phyloP scores from a whole-genome alignment of 2,113 vertebrate genomes.

The Ophthalmolycus amberensis region DNA sequence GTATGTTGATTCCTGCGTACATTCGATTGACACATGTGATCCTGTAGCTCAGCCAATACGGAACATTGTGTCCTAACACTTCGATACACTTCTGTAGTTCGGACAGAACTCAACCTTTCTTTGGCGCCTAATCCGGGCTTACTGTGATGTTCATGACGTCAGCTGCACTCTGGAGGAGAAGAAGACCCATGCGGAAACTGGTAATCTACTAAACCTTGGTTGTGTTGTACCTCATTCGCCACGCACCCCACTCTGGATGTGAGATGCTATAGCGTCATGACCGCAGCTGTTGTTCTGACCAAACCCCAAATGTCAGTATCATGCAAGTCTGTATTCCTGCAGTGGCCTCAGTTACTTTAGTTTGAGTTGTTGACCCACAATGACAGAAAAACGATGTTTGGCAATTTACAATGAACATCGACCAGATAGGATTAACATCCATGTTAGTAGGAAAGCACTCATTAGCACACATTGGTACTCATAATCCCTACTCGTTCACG shows the following conservation, averaged over 20 bases:
- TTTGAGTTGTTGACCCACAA: background rate
- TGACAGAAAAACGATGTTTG: constrained; percentile 2
- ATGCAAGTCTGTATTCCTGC: background rate
- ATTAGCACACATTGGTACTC: background rate
- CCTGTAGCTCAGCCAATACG: background rate
- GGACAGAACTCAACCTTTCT: constrained; percentile 86
- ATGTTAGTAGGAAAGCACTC: background rate
- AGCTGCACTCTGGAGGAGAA: constrained; percentile 87
- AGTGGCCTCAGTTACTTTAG: background rate
- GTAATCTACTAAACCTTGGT: constrained; percentile 72
- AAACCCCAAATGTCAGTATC: constrained; percentile 6
- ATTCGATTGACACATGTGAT: background rate
- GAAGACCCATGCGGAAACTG: constrained; percentile 87
- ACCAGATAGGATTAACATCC: background rate
- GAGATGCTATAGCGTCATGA: constrained; percentile 4
- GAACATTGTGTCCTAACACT: background rate
- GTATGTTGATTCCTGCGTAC: constrained; percentile 67
- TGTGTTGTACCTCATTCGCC: background rate
- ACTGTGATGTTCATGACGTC: constrained; percentile 90
- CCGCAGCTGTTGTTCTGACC: background rate
- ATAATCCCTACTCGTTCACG: background rate
- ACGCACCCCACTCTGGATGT: background rate
- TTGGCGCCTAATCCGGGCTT: constrained; percentile 91
- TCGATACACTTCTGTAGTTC: constrained; percentile 79
- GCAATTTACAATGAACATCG: background rate